phyloP scores from a whole-genome alignment of 1,140 invertebrate genomes.

The Ylistrum balloti region DNA sequence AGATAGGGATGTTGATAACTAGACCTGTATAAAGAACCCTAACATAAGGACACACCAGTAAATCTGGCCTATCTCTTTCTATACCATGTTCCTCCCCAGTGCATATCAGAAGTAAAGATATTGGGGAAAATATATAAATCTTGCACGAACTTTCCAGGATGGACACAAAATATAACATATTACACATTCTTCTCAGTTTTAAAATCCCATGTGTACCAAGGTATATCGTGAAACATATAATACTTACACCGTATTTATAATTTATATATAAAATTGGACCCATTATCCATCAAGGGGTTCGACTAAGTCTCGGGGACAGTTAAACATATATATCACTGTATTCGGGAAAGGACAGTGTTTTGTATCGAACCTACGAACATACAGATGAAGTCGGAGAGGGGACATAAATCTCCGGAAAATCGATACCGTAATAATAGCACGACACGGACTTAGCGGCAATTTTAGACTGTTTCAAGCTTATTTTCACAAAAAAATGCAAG shows the following conservation, averaged over 20 bases:
- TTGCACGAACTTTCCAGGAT: background rate
- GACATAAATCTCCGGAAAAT: constrained; percentile 39
- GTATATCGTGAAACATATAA: background rate
- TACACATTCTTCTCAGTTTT: background rate
- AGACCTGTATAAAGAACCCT: too few relatives aligned
- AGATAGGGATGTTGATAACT: too few relatives aligned
- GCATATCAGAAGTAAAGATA: background rate
- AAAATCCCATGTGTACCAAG: background rate
- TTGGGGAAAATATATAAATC: background rate
- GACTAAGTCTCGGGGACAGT: constrained; percentile 23
- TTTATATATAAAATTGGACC: constrained; percentile 29
- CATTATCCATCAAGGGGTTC: constrained; percentile 32
- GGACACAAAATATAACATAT: constrained; percentile 20
- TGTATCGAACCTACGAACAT: constrained; percentile 34
- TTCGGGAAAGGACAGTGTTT: constrained; percentile 23
- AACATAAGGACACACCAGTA: background rate
- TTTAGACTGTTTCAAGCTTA: constrained; percentile 39
- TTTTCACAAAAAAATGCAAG: constrained; percentile 40
- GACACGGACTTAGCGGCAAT: constrained; percentile 37
- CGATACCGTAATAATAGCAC: constrained; percentile 5
- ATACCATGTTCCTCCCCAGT: background rate
- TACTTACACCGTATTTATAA: background rate
- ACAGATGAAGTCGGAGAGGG: constrained; percentile 30
- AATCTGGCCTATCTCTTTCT: background rate
- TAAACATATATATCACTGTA: constrained; percentile 7